A percentile compares a stretch with the other conserved stretches of the same genome.
These are phyloP conservation scores for Podargus strigoides DNA, from an alignment of 2,797 vertebrate genomes.

Conservation along the genomic window DNA sequence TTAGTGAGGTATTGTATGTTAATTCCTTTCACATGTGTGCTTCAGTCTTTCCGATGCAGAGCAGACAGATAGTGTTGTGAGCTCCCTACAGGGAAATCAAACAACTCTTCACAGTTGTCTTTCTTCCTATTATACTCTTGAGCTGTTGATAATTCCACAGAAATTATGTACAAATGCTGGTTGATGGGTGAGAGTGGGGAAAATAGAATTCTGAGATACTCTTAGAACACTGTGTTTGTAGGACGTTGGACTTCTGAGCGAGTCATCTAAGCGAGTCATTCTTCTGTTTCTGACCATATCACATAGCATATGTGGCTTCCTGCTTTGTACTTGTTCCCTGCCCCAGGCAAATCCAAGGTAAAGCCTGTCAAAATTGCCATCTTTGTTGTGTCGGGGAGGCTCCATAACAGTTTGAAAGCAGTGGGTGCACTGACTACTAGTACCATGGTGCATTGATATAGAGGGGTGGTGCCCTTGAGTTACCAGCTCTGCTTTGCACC, in stretches of 20 bases:
- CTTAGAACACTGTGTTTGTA: neutral
- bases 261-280: neutral
- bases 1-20: neutral
- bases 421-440: rapidly evolving
- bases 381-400: neutral
- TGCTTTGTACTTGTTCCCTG: neutral
- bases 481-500: neutral
- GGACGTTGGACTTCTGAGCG: neutral
- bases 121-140: neutral
- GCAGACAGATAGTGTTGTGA: neutral
- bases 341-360: neutral
- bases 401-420: rapidly evolving
- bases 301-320: neutral
- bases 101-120: neutral
- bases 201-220: neutral
- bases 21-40: neutral
- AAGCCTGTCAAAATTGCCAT: neutral
- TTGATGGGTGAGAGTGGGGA: neutral
- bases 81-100: neutral
- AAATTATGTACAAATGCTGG: neutral
- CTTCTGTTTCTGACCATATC: neutral
- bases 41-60: neutral
- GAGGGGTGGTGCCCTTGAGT: neutral
- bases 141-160: neutral
- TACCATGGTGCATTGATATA: neutral